Evolutionary conservation across 1,140 invertebrate species (phyloP).

Genomic region (Heliconius himera): DNA sequence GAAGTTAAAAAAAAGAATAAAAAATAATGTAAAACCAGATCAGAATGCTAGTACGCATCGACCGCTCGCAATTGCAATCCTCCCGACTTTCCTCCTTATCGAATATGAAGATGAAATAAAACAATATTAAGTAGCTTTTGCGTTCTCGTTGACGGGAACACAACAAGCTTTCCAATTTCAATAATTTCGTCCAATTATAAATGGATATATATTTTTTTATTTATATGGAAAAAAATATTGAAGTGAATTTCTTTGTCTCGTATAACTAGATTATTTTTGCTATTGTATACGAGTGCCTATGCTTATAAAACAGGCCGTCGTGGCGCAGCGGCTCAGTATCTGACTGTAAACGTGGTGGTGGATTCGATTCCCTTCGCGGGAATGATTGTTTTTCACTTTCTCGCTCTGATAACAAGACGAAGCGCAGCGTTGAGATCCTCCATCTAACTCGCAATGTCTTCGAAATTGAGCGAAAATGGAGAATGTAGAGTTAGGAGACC

Average conservation of each 20-base stretch:
- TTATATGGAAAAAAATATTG: background rate
- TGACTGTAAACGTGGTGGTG: background rate
- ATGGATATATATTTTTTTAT: background rate
- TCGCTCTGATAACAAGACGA: no score
- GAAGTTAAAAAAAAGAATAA: background rate
- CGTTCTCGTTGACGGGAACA: slow-evolving; percentile 1
- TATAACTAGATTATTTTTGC: background rate
- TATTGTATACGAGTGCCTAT: background rate
- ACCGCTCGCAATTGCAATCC: background rate
- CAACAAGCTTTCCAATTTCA: background rate
- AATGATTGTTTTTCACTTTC: no score
- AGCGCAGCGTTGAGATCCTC: no score
- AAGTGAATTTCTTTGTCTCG: background rate
- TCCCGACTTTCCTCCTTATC: background rate
- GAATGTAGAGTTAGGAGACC: no score
- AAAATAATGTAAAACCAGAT: background rate
- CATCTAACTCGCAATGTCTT: no score
- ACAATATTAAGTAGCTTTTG: slow-evolving; percentile 7
- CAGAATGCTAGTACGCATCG: background rate
- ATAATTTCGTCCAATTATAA: slow-evolving; percentile 7
- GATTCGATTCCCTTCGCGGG: background rate
- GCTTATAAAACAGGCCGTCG: background rate
- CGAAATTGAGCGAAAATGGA: no score
- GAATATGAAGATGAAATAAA: slow-evolving; percentile 14
- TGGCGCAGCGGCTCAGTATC: background rate